Evolutionary conservation across 1,140 invertebrate genomes (phyloP), one percentile per base, ranked within the genome.

Genomic region (Musca domestica): DNA sequence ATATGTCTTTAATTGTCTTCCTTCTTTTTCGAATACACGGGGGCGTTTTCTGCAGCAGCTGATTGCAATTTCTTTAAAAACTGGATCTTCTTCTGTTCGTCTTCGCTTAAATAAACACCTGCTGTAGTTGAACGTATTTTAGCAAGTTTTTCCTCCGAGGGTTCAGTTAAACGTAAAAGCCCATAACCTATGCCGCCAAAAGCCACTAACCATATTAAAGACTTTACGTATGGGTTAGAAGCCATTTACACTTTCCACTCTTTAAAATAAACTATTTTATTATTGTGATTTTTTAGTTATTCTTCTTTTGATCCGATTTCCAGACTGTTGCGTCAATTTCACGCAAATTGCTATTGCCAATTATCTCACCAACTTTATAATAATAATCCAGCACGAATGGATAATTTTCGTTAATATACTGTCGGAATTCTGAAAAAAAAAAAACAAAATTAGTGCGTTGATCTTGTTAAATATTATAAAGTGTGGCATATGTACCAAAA

Each of bases 321-420:
- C 87, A 88, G 69, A 84, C 76, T 71, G 75, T 77, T 6, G 81
- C 74, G 73, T 88, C 87, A 25, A 83, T 70, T 64, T 87, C 78
- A 58, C 86, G 80, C 22, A 81, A 83, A 34, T 83, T 84, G 41
- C 80, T 83, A n/a, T 84, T 81, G 14, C 83, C 83, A 14, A 88
- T 67, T 22, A 77, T 78, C 74, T 88, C 87, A 47, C 86, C 87
- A n/a, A 87, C 69, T 72, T 81, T 82, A 73, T 89, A 89, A 74
- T 87, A 89, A 17, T 83, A 82, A 72, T 88, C 85, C 51, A 89
- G 74, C n/a, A 86, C 76, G 73, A 82, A 84, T 34, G 86, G 86
- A 74, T 84, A 87, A 69, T 88, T 88, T 54, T 86, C 83, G 75
- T 83, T 77, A 70, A 88, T 84, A 71, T 87, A 87, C 51, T 83